Base-by-base conservation (phyloP, 1,140 invertebrate genomes). In the Magallana gigas region DNA sequence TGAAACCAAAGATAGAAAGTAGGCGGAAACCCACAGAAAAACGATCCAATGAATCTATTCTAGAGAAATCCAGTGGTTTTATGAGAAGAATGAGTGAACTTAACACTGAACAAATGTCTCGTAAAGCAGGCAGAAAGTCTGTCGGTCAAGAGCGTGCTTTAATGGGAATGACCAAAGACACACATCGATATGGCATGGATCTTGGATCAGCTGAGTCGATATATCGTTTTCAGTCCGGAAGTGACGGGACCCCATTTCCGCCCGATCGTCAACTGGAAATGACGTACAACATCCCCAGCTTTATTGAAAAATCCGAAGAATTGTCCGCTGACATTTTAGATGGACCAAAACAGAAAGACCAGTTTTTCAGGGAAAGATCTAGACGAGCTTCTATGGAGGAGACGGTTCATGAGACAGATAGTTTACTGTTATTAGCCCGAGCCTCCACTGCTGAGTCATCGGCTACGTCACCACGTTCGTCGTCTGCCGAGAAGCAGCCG, bases 281-380 rank as follows among this genome's bases (percentile, higher is more conserved):
- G 7, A 18, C 64, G 18, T 71, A 36, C 2, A 71, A 71, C 18
- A 71, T 71, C 11, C 64, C 64, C 18, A 71, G 18, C 64, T 23
- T 71, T 71, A 71, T 71, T 11, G 64, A 71, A 18, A 71, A 71
- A 71, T 71, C 64, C 18, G 64, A 71, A 36, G 64, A 71, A n/a
- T 18, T 11, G 8, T 71, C 64, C 16, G 11, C 18, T 18, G 64
- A 71, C 9, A 23, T 23, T 71, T 23, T 18, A 4, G 64, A 71
- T 8, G 64, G 18, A 23, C 5, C 64, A 71, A 18, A 71, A 18
- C 7, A 23, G 11, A 71, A 11, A 11, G 64, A 71, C 64, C 64
- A 71, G 11, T 71, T 48, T 48, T 48, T 3, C 64, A 71, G 23
- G 23, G 64, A 71, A 8, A 64, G 60, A 16, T 7, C 18, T 23